These are phyloP conservation scores for Micrastur ruficollis DNA, from an alignment of 2,797 vertebrate species.

Conservation along the genomic window DNA sequence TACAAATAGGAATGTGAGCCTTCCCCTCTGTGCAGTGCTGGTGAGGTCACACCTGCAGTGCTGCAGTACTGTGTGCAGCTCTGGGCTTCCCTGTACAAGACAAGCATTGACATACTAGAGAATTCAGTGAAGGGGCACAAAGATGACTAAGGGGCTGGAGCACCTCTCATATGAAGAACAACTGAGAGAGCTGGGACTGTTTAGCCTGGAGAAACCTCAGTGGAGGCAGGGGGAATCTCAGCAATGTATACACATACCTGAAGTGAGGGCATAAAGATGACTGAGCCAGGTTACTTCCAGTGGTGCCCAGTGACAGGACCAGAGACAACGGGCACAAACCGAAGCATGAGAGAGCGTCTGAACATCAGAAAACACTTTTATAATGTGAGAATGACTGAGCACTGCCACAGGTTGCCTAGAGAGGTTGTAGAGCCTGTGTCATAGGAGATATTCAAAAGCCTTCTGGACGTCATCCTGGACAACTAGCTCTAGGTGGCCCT, in stretches of 20 bases:
- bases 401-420: background rate
- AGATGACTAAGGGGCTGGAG: background rate
- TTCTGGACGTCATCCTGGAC: background rate
- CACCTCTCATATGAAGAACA: background rate
- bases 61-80: background rate
- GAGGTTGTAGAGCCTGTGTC: background rate
- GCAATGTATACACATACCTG: background rate
- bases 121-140: background rate
- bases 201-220: background rate
- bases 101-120: background rate
- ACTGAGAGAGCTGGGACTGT: background rate
- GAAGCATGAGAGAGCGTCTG: accelerated
- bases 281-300: background rate
- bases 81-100: background rate
- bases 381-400: background rate
- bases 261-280: background rate
- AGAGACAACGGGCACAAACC: background rate
- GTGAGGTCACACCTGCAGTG: background rate
- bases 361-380: background rate
- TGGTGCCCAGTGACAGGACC: background rate
- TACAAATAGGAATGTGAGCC: background rate
- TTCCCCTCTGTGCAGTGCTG: background rate
- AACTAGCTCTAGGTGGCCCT: background rate
- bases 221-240: background rate
- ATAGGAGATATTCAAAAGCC: background rate